Conservation (phyloP, 2,113 vertebrate species). For the Lepisosteus osseus region DNA sequence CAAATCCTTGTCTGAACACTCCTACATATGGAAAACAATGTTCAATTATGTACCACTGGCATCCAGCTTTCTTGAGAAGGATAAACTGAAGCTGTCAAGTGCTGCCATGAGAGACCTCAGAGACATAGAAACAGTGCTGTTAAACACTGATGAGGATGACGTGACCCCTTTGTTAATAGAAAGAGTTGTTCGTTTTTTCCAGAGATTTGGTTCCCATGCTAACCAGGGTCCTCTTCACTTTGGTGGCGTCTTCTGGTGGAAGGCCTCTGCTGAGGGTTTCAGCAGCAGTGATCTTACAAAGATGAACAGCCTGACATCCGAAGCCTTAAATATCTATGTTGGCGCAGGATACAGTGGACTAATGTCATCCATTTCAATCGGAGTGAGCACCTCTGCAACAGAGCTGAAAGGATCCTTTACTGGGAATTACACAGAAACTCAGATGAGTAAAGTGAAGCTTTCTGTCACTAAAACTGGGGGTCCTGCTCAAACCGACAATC, state of each 20-base stretch:
- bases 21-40: neutral
- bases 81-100: constrained; percentile 7
- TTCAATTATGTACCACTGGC: constrained; percentile 20
- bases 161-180: neutral
- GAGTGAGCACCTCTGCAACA: no score
- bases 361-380: no score
- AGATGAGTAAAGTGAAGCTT: constrained; percentile 24
- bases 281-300: neutral
- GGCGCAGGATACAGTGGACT: neutral
- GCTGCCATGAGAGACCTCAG: constrained; percentile 7
- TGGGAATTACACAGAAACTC: rapidly evolving
- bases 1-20: constrained; percentile 1
- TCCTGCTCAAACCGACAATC: constrained; percentile 29
- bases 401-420: neutral
- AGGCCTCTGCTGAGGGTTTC: neutral
- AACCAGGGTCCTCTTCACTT: constrained; percentile 3
- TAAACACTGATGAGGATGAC: no score
- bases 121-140: constrained; percentile 18
- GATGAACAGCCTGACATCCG: neutral
- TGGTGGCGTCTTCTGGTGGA: neutral
- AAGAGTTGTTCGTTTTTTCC: neutral
- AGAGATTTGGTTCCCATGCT: constrained; percentile 1
- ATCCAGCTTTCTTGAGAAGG: constrained; percentile 1
- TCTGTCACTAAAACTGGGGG: constrained; percentile 42
- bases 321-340: neutral